Evolutionary conservation across 2,888 invertebrate genomes (phyloP), one percentile per base, ranked within the genome.

Genomic region (Alviniconcha strummeri): DNA sequence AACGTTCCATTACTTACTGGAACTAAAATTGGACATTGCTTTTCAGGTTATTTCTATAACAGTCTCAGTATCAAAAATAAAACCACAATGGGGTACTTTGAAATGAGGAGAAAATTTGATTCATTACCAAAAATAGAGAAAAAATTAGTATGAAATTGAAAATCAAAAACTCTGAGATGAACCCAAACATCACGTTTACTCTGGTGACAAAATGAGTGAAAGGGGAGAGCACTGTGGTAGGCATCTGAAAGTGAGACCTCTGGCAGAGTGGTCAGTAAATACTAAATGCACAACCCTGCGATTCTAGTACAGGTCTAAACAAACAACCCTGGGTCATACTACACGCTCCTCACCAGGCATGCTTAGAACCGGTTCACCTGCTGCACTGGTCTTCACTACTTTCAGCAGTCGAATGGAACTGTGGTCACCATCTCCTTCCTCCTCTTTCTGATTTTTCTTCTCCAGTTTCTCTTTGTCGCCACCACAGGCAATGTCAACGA

Each of bases 281-380:
- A 13, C 36, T 36, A 36, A 36, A 36, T 60, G 64, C 78, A 78
- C 78, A 78, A 78, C 78, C 78, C 36, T 72, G 64, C 74, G 74
- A 55, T 72, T 57, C 76, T 57, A 74, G 80, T 55, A 80, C 71
- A 71, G 74, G 74, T 85, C 78, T 83, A 64, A 17, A 76, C 57
- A 57, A 56, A 19, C 76, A 56, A 52, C 72, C 52, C 54, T 56
- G 56, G 64, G 81, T 86, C 86, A 86, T 81, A 86, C 85, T 71
- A 84, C 85, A 64, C 86, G 77, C 75, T 86, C 86, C 71, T 85
- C 80, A 15, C 52, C 82, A 6, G 84, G 71, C 6, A 82, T 54
- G 52, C 36, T n/a, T 6, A 17, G 79, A 17, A 60, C 19, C 52
- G 77, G 77, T 19, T 76, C 55, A 9, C 56, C 64, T 5, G 60